Percentiles rank a stretch among this genome's conserved stretches.
Evolutionary conservation across 2,888 invertebrate genomes (phyloP).

Genomic region (Ecdyonurus torrentis): DNA sequence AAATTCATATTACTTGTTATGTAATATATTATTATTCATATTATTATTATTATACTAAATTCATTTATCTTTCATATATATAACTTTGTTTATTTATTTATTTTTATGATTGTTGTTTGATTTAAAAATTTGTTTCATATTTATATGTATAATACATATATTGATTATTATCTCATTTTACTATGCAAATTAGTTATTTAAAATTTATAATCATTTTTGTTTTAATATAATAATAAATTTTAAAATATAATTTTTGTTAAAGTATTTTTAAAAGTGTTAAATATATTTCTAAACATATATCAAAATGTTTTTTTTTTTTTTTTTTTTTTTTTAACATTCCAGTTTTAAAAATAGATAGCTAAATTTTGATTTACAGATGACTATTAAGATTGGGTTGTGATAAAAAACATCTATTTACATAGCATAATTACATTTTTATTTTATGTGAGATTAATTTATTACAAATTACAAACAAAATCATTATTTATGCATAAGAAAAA

Average conservation of each 20-base stretch:
- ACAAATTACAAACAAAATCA: neutral
- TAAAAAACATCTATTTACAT: neutral
- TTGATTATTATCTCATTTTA: slow-evolving; percentile 1
- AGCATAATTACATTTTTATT: neutral
- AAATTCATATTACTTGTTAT: too few species aligned
- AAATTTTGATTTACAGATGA: neutral
- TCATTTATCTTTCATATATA: too few species aligned
- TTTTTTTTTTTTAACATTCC: neutral
- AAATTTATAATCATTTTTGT: neutral
- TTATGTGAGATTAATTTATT: neutral
- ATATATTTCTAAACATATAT: neutral
- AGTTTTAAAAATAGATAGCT: too few species aligned
- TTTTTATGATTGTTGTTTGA: neutral
- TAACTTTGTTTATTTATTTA: neutral
- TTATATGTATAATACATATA: too few species aligned
- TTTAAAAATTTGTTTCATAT: neutral
- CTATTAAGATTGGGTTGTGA: neutral
- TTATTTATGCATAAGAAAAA: too few species aligned
- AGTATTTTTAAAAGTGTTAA: neutral
- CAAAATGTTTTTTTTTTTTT: neutral
- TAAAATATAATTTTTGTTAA: neutral
- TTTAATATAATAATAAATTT: neutral
- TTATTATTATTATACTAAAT: too few species aligned
- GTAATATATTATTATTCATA: too few species aligned
- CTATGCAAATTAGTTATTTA: neutral